These are phyloP conservation scores for Emydoidea blandingii DNA, from an alignment of 2,797 vertebrate genomes.

Conservation along the genomic window DNA sequence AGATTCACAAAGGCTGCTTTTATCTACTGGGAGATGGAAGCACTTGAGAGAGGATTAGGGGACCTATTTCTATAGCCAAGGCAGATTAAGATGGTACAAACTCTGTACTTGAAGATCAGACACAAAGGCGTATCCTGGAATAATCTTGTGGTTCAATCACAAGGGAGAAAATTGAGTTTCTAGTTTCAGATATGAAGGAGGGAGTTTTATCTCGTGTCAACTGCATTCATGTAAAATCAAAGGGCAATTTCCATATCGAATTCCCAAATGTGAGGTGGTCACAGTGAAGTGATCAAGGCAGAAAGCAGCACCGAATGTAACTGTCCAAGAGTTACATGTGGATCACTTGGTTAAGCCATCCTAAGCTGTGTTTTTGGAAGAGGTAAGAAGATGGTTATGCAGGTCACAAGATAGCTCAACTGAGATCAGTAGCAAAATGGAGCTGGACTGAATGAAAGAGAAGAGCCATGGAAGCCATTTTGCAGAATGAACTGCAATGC, in stretches of 20 bases:
- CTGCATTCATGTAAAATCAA: rapidly evolving
- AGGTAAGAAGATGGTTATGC: background rate
- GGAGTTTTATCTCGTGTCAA: background rate
- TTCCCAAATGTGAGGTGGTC: background rate
- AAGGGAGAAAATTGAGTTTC: background rate
- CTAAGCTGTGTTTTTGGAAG: background rate
- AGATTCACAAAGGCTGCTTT: background rate
- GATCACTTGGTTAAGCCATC: background rate
- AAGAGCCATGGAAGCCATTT: background rate
- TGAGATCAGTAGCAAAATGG: background rate
- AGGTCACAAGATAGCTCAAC: background rate
- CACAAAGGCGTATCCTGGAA: slow-evolving; percentile 5
- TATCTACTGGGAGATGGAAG: background rate
- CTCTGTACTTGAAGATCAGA: slow-evolving; percentile 26
- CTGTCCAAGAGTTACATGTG: background rate
- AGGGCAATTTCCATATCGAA: rapidly evolving
- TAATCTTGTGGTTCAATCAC: slow-evolving; percentile 21
- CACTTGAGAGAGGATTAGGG: slow-evolving; percentile 15
- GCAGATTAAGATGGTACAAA: slow-evolving; percentile 46
- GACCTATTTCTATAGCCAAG: slow-evolving; percentile 52
- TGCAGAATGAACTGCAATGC: background rate
- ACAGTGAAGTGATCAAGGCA: background rate
- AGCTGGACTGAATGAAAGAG: background rate
- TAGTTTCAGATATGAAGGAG: background rate
- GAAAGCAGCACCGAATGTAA: background rate